phyloP scores from a whole-genome alignment of 2,113 vertebrate species.

The Ia io region DNA sequence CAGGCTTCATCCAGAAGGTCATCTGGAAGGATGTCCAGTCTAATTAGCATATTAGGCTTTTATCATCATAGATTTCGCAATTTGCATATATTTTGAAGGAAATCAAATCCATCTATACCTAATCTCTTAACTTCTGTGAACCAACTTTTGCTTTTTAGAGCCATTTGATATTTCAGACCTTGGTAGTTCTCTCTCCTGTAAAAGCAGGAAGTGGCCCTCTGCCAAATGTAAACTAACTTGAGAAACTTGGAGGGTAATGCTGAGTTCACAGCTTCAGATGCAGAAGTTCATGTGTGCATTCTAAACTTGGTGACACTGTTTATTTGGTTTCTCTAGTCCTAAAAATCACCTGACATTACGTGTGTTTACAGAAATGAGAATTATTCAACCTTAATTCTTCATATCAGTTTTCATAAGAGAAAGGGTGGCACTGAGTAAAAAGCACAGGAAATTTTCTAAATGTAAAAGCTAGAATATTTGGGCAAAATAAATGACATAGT shows the following conservation, averaged over 20 bases:
- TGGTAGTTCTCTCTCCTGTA: neutral
- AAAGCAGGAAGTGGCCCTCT: constrained; percentile 60
- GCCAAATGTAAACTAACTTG: constrained; percentile 25
- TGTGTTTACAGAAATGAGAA: neutral
- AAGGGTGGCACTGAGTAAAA: neutral
- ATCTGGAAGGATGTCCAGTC: no score
- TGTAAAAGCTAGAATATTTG: neutral
- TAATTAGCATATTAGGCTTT: no score
- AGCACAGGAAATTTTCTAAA: neutral
- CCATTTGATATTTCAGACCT: constrained; percentile 43
- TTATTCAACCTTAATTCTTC: neutral
- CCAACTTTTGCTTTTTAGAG: constrained; percentile 40
- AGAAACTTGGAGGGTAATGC: neutral
- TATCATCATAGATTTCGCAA: neutral
- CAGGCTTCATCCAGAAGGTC: no score
- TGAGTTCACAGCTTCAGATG: constrained; percentile 32
- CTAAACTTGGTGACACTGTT: neutral
- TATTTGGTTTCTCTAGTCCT: neutral
- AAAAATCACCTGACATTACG: neutral
- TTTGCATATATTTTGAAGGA: constrained; percentile 20
- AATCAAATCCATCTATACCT: constrained; percentile 47
- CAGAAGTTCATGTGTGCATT: neutral
- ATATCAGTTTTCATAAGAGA: neutral
- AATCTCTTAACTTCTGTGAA: constrained; percentile 30
- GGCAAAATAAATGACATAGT: neutral